Evolutionary conservation across 2,797 vertebrate species (phyloP), one percentile per base, ranked within the genome.

Genomic region (Melanotaenia nigrans): DNA sequence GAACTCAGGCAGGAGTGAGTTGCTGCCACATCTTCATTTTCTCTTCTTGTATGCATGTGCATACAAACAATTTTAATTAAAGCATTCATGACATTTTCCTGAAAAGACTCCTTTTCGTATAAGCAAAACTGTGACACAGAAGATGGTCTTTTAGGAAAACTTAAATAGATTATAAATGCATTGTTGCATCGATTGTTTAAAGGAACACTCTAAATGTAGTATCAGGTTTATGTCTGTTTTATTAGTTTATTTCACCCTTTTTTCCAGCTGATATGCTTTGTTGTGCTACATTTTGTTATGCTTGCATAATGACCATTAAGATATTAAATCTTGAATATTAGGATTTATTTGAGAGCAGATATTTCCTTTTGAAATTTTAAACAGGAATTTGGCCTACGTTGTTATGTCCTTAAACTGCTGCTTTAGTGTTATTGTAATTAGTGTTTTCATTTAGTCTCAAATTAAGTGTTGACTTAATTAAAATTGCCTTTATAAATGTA

Each of bases 1-100:
- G 64, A 65, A 74, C 22, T 28, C 1, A 4, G 61, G 59, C 64
- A 42, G 63, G 57, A 35, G 30, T 8, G 62, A 81, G 64, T 72
- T 68, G 70, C 53, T 77, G 72, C 55, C 5, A 2, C 38, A 28
- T 75, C 40, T 68, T 5, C 8, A 42, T 68, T 74, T 57, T 55
- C 40, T 75, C 30, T 60, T 60, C 12, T 24, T 64, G 30, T 53
- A 61, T 71, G 38, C 8, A 35, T 35, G 45, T 20, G 0, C 22
- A 60, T 3, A 42, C 28, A 18, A 10, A n/a, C 10, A 51, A 14
- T 18, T 38, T 38, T 14, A 51, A 20, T 11, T 35, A 5, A 77
- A 40, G 7, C 13, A 65, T 25, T 45, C 56, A 25, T 40, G 7
- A 51, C 22, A 69, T 42, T 62, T 36, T 1, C 1, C 35, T 40